Base-by-base conservation (phyloP, 1,140 invertebrate genomes). In the Eueides isabella region DNA sequence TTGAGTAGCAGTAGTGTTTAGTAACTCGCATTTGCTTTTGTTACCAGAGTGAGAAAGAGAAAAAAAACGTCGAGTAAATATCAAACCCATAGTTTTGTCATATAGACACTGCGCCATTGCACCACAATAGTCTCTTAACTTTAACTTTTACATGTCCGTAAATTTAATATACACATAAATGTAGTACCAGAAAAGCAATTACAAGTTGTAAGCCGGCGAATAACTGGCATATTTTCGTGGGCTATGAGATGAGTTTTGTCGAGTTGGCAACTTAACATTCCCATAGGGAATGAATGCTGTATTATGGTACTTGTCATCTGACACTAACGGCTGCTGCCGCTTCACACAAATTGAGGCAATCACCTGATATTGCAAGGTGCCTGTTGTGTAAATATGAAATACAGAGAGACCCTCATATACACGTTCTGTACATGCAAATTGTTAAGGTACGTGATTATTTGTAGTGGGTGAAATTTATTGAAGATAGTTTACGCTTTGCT, bases 311-410 rank as follows among this genome's bases (percentile, higher is more conserved):
- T 69, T 64, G 64, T 72, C 71, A 78, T 75, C 71, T 75, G 72
- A 74, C 62, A 68, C 65, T 78, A 78, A 78, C 69, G 72, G 70
- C 67, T 71, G 61, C 74, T 61, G 71, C 63, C 74, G 41, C 69
- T 78, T 61, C 63, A 62, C 41, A 62, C 30, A 74, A 76, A 72
- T 76, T 76, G 72, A 64, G 35, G 66, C 72, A 76, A 79, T 79
- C 73, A 76, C 75, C 70, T 70, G 75, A 68, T 67, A 76, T 71
- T 74, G 62, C 66, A 68, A 68, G 61, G 30, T 30, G 31, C 61
- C 62, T 75, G 70, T 68, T 65, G 67, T 38, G 28, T 41, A 65
- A 72, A 72, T 77, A 65, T 77, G 64, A 72, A 70, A 67, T 63
- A 73, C 19, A 55, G 19, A 55, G 23, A 55, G 19, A 26, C 19